Evolutionary conservation across 37 sponge, comb jelly and placozoan genomes (phyloP), one percentile per base, ranked within the genome.

Genomic region (Spongilla lacustris): DNA sequence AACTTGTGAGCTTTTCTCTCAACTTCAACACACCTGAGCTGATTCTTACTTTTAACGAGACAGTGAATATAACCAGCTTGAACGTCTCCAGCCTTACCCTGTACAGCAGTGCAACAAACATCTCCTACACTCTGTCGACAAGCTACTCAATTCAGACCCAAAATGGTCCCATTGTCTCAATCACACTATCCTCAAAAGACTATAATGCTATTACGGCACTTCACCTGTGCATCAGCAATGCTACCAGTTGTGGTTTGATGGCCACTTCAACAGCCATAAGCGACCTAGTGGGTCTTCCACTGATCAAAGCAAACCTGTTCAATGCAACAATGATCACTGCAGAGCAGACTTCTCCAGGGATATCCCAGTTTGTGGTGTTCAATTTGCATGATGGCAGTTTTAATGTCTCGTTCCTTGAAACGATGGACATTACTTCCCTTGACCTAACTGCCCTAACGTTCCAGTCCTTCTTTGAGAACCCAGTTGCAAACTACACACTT

Each of bases 321-420:
- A 58, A 58, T 17, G 58, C 21, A 58, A 58, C 58, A 14, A 28
- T 26, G 23, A 50, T 86, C 12, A 35, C 75, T 11, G 31, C 30
- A 24, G 93, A 92, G n/a, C 21, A 13, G 6, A 38, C 34, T 4
- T 48, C 82, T 71, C 88, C 91, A 37, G 29, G 34, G 17, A 88
- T 58, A 24, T 76, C 84, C 21, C 80, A 90, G 69, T 96, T 96
- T 71, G 38, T 49, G 12, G 34, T 79, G 8, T 92, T 96, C 31
- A 79, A 97, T 69, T 77, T 97, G 21, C 78, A 76, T 46, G 76
- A 81, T 41, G 95, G 92, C 13, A 80, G 72, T 9, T 49, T 97
- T 17, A 67, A 49, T 32, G 70, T 97, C 50, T 28, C 77, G 2
- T 97, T 97, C 80, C 84, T 91, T 69, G 97, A 97, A 76, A 94